Conservation (phyloP, 64 coral and sea anemone genomes). For the Pocillopora verrucosa region DNA sequence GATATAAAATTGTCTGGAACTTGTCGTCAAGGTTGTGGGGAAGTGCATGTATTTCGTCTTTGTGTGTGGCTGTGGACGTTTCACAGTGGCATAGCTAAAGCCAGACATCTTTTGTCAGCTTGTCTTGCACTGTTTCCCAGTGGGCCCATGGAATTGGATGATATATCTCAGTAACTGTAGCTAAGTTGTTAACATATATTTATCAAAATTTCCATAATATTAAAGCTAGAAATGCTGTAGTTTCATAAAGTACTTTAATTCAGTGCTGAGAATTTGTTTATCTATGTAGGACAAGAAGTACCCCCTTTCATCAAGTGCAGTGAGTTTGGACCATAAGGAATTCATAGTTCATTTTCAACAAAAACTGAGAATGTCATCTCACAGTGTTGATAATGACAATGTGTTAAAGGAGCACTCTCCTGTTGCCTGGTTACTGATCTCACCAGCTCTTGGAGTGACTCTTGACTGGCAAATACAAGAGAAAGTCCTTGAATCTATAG, state of each 20-base stretch:
- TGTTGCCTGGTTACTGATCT: slow-evolving; percentile 33
- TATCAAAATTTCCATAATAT: not conserved
- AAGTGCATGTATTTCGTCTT: not conserved
- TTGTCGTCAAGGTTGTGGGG: too few relatives aligned
- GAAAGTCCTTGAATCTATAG: not conserved
- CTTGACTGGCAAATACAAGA: slow-evolving; percentile 38
- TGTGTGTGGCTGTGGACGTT: not conserved
- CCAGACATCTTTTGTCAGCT: not conserved
- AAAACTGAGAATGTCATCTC: not conserved
- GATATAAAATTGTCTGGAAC: too few relatives aligned
- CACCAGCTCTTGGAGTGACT: slow-evolving; percentile 25
- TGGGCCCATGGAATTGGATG: too few relatives aligned
- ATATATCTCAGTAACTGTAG: too few relatives aligned
- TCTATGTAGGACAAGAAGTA: not conserved
- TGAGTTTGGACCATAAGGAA: not conserved
- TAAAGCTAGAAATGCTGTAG: not conserved
- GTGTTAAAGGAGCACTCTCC: not conserved
- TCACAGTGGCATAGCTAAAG: not conserved
- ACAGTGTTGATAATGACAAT: not conserved
- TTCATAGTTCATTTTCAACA: not conserved
- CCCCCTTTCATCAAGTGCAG: not conserved
- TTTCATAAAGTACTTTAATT: not conserved
- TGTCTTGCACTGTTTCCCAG: not conserved
- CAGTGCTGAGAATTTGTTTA: not conserved
- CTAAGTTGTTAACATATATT: too few relatives aligned